A percentile compares a stretch with the other conserved stretches of the same genome.
These are phyloP conservation scores for Mormyrus proboscirostris DNA, from an alignment of 2,797 vertebrate species.

Conservation along the genomic window DNA sequence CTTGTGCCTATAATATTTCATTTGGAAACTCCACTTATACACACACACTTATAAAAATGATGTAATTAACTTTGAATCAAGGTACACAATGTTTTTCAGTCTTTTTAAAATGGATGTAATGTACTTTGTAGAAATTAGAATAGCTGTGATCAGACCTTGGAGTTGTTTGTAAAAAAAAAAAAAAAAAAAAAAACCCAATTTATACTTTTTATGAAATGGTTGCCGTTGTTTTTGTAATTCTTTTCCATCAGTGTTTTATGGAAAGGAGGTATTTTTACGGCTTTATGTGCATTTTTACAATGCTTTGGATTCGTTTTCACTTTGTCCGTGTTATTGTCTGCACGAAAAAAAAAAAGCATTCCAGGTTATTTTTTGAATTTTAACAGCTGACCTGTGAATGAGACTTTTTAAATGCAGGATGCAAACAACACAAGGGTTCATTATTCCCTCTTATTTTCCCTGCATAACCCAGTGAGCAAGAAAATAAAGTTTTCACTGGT, in stretches of 20 bases:
- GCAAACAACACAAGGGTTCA: constrained; percentile 18
- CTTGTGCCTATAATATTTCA: constrained; percentile 6
- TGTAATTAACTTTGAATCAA: constrained; percentile 44
- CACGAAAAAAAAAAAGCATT: constrained; percentile 49
- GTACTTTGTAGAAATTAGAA: constrained; percentile 56
- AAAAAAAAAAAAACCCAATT: constrained; percentile 30
- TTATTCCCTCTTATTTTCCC: neutral
- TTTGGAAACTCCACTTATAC: neutral
- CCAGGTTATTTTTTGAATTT: constrained; percentile 37
- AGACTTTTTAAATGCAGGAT: neutral
- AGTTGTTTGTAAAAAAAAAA: constrained; percentile 35
- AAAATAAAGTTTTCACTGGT: constrained; percentile 16
- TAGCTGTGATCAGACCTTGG: constrained; percentile 16
- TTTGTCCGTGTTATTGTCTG: constrained; percentile 61
- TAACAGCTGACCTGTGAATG: neutral
- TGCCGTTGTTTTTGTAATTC: constrained; percentile 59
- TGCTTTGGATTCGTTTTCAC: constrained; percentile 64
- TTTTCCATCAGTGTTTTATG: constrained; percentile 67
- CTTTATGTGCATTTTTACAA: constrained; percentile 55
- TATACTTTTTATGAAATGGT: constrained; percentile 52
- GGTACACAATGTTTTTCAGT: constrained; percentile 70
- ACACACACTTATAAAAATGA: neutral
- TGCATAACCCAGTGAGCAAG: neutral
- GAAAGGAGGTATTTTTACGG: constrained; percentile 64
- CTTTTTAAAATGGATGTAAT: constrained; percentile 48